Percentiles rank a stretch among this genome's conserved stretches.
Evolutionary conservation across 2,797 vertebrate genomes (phyloP).

Genomic region (Spondyliosoma cantharus): DNA sequence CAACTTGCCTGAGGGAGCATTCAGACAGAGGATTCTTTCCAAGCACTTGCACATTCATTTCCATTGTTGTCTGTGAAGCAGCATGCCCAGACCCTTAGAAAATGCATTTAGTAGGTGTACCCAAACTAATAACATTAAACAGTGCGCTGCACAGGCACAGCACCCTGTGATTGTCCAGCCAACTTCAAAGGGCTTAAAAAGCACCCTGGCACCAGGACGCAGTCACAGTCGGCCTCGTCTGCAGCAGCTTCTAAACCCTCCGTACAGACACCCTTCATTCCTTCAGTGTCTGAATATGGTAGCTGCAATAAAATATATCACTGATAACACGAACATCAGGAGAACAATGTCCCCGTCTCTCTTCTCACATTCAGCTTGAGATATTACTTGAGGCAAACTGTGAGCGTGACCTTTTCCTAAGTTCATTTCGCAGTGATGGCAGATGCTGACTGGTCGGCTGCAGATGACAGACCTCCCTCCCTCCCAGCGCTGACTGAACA

Average conservation of each 20-base stretch:
- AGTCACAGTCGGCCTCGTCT: slow-evolving; percentile 15
- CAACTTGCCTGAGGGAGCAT: slow-evolving; percentile 34
- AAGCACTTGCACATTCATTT: slow-evolving; percentile 50
- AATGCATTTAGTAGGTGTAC: slow-evolving; percentile 51
- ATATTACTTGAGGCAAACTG: slow-evolving; percentile 32
- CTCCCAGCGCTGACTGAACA: slow-evolving; percentile 16
- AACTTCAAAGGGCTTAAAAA: slow-evolving; percentile 57
- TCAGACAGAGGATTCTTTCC: slow-evolving; percentile 42
- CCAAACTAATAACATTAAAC: slow-evolving; percentile 57
- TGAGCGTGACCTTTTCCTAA: slow-evolving; percentile 32
- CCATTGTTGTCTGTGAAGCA: slow-evolving; percentile 45
- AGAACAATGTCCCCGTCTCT: background rate
- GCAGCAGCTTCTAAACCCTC: slow-evolving; percentile 20
- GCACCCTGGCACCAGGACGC: slow-evolving; percentile 31
- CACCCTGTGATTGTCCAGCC: slow-evolving; percentile 33
- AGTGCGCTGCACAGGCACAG: slow-evolving; percentile 18
- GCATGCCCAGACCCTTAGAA: slow-evolving; percentile 22
- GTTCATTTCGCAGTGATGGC: slow-evolving; percentile 32
- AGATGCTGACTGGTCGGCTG: slow-evolving; percentile 31
- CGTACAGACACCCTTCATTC: background rate
- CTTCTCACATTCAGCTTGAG: slow-evolving; percentile 7
- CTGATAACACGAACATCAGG: background rate
- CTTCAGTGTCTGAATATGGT: background rate
- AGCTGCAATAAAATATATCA: slow-evolving; percentile 17
- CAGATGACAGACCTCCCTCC: slow-evolving; percentile 47